phyloP scores from a whole-genome alignment of 1,140 invertebrate genomes.

The Delia radicum region DNA sequence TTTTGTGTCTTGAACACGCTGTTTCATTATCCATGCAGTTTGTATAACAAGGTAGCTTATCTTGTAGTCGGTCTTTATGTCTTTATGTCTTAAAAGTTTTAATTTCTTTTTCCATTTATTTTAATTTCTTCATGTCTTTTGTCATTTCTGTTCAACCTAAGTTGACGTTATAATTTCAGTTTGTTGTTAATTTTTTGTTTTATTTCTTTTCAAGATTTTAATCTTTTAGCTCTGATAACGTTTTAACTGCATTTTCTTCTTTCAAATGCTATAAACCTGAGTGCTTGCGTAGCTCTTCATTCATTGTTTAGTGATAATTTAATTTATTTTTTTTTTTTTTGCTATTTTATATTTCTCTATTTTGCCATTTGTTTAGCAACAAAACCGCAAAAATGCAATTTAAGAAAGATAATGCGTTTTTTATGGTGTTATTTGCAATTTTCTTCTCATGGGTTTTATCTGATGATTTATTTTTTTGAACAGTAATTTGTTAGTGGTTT shows the following conservation, averaged over 20 bases:
- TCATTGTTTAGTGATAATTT: not conserved
- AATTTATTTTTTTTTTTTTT: too few species aligned
- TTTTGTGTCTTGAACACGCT: too few species aligned
- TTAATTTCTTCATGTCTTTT: not conserved
- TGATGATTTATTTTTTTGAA: not conserved
- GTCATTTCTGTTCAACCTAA: not conserved
- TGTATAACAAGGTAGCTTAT: too few species aligned
- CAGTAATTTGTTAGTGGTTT: too few species aligned
- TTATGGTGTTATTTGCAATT: not conserved
- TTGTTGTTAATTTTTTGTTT: not conserved
- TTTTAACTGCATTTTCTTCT: not conserved
- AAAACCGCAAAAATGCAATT: not conserved
- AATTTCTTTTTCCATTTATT: not conserved
- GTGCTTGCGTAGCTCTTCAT: too few species aligned
- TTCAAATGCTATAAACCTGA: not conserved
- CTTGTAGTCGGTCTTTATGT: too few species aligned
- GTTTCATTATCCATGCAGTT: too few species aligned
- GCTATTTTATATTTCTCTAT: not conserved
- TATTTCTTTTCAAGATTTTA: not conserved
- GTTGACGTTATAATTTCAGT: not conserved
- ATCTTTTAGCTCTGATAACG: conserved; percentile 1
- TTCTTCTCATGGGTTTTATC: not conserved
- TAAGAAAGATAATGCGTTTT: not conserved
- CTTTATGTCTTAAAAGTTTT: not conserved
- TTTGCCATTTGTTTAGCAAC: not conserved